These are phyloP conservation scores for Clytia hemisphaerica DNA, from an alignment of 30 jellyfish, hydroid and myxozoan genomes.

Conservation along the genomic window DNA sequence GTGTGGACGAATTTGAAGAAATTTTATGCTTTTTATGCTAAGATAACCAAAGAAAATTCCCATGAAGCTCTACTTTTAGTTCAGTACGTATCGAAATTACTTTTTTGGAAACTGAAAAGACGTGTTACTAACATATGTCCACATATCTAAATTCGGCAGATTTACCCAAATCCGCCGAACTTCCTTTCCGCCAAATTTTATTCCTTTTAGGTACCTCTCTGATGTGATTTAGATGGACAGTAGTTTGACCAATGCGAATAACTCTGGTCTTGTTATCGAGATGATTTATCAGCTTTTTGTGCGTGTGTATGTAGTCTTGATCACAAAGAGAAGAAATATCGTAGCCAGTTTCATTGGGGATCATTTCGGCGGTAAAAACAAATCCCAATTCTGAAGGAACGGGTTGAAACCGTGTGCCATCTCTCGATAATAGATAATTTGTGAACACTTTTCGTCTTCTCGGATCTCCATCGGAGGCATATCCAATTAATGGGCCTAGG, in stretches of 20 bases:
- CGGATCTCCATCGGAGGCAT: slow-evolving; percentile 54
- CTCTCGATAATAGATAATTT: background rate
- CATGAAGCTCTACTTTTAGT: no score
- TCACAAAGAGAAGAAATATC: background rate
- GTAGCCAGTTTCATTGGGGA: background rate
- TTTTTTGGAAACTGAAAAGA: no score
- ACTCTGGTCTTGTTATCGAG: slow-evolving; percentile 15
- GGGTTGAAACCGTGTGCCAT: slow-evolving; percentile 13
- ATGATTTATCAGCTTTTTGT: slow-evolving; percentile 21
- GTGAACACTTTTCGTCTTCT: slow-evolving; percentile 18
- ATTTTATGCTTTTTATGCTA: no score
- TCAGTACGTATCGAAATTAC: no score
- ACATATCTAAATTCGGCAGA: no score
- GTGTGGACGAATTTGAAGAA: no score
- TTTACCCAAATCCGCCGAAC: no score
- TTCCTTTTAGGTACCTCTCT: no score
- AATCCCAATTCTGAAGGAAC: background rate
- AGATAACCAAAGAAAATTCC: no score
- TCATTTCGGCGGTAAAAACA: slow-evolving; percentile 1
- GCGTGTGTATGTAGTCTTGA: slow-evolving; percentile 34
- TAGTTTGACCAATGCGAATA: slow-evolving; percentile 13
- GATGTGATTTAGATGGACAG: slow-evolving; percentile 25
- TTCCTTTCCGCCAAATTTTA: no score
- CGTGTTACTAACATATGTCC: no score
- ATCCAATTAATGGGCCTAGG: slow-evolving; percentile 46